Percentiles rank a stretch among this genome's conserved stretches.
These are phyloP conservation scores for Eupithecia vulgata DNA, from an alignment of 2,888 invertebrate genomes.

Conservation along the genomic window DNA sequence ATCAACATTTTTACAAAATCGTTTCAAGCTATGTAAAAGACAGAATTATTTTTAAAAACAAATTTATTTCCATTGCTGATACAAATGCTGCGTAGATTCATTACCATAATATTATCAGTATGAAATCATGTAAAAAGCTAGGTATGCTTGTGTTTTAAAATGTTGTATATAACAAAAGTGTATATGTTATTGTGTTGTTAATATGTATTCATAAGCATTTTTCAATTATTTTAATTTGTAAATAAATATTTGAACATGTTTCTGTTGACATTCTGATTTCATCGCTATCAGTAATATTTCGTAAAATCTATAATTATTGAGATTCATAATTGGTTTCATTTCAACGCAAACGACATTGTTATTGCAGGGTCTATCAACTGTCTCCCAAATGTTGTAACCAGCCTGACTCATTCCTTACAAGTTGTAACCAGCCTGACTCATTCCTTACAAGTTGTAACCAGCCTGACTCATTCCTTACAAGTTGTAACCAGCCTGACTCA, in stretches of 20 bases:
- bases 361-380: constrained; percentile 8
- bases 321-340: constrained; percentile 20
- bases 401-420: constrained; percentile 26
- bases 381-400: constrained; percentile 24
- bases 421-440: constrained; percentile 22
- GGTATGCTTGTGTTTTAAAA: background rate
- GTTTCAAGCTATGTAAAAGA: background rate
- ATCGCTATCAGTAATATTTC: background rate
- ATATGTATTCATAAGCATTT: constrained; percentile 18
- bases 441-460: constrained; percentile 27
- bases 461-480: constrained; percentile 26
- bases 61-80: background rate
- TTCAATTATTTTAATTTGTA: constrained; percentile 13
- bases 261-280: constrained; percentile 3
- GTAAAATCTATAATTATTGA: background rate
- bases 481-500: constrained; percentile 25
- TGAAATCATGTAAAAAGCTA: background rate
- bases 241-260: constrained; percentile 18
- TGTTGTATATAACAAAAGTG: constrained; percentile 11
- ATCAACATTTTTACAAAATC: background rate
- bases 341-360: constrained; percentile 3
- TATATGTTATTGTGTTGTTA: constrained; percentile 26
- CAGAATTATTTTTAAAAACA: background rate
- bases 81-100: background rate
- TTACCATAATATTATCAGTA: background rate